phyloP scores from a whole-genome alignment of 2,113 vertebrate genomes.

The Podarcis raffonei region DNA sequence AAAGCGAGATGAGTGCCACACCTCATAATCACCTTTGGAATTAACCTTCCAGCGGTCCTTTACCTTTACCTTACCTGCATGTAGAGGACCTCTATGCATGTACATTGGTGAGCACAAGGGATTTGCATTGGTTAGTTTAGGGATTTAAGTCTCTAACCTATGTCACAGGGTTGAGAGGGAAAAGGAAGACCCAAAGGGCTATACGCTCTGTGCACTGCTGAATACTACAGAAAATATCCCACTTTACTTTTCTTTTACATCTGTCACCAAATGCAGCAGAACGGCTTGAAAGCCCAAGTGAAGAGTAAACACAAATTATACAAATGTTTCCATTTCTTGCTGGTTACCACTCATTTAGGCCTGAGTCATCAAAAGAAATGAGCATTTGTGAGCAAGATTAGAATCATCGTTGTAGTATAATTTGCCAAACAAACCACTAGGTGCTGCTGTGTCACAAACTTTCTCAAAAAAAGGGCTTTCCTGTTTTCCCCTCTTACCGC shows the following conservation, averaged over 20 bases:
- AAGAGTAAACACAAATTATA: background rate
- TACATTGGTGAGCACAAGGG: too few relatives aligned
- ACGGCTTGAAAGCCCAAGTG: background rate
- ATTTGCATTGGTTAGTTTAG: background rate
- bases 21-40: too few relatives aligned
- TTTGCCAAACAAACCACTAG: background rate
- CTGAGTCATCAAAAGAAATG: background rate
- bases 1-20: too few relatives aligned
- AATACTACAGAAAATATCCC: background rate
- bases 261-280: background rate
- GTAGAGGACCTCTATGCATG: too few relatives aligned
- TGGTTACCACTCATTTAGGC: background rate
- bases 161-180: background rate
- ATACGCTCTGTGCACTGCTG: background rate
- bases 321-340: background rate
- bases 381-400: background rate
- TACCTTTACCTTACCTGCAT: too few relatives aligned
- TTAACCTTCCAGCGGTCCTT: too few relatives aligned
- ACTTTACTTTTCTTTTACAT: background rate
- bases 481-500: too few relatives aligned
- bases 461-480: background rate
- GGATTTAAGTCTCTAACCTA: background rate
- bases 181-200: background rate
- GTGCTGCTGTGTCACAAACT: constrained; percentile 17
- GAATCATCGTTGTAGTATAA: background rate